A percentile compares a stretch with the other conserved stretches of the same genome.
Evolutionary conservation across 1,140 invertebrate species (phyloP).

Genomic region (Acyrthosiphon pisum): DNA sequence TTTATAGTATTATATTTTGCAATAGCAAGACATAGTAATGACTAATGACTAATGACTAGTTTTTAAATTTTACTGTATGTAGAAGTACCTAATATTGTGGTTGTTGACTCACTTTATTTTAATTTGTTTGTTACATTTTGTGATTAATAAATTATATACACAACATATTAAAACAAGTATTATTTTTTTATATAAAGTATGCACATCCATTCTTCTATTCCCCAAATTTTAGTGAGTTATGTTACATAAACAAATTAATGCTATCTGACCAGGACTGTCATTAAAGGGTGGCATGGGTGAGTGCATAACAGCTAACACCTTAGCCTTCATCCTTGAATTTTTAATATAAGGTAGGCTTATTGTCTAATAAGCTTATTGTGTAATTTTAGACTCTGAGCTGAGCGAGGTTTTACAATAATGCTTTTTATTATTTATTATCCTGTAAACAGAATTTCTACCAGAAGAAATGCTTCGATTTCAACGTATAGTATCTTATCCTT

Average conservation of each 20-base stretch:
- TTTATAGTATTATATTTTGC: neutral
- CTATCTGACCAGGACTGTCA: too few species aligned
- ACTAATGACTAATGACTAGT: neutral
- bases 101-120: neutral
- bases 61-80: neutral
- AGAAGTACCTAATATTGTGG: constrained; percentile 7
- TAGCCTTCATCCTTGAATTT: too few species aligned
- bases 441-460: too few species aligned
- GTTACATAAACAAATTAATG: neutral
- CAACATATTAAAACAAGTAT: neutral
- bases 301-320: too few species aligned
- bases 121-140: constrained; percentile 9
- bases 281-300: too few species aligned
- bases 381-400: too few species aligned
- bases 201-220: neutral
- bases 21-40: neutral
- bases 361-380: too few species aligned
- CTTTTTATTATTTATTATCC: too few species aligned
- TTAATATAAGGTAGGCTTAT: too few species aligned
- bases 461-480: too few species aligned
- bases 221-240: neutral
- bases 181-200: neutral
- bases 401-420: too few species aligned
- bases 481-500: too few species aligned
- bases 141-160: constrained; percentile 23